Evolutionary conservation across 2,113 vertebrate species (phyloP).

Genomic region (Urocitellus parryii): DNA sequence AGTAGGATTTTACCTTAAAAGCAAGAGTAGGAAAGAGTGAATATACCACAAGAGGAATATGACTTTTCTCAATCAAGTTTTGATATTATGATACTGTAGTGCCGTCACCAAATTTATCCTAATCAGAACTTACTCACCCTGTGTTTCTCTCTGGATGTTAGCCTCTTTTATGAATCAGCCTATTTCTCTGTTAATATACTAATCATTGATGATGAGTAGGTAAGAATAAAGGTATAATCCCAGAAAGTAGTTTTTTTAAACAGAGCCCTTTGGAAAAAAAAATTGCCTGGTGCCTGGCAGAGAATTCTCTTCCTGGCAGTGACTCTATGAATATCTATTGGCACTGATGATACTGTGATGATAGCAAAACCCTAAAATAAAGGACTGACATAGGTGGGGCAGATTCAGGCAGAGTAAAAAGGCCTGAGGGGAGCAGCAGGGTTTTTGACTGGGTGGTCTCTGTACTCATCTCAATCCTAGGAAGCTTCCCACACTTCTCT

Average conservation of each 20-base stretch:
- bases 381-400: background rate
- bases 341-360: background rate
- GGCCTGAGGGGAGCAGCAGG: background rate
- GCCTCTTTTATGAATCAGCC: background rate
- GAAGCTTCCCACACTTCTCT: background rate
- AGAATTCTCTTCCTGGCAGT: background rate
- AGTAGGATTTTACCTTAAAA: conserved; percentile 29
- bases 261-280: conserved; percentile 39
- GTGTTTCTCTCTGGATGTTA: background rate
- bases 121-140: background rate
- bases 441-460: background rate
- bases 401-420: background rate
- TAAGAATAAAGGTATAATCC: background rate
- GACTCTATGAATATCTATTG: background rate
- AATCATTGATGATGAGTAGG: background rate
- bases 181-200: background rate
- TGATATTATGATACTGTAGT: no score
- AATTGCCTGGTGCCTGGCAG: background rate
- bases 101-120: background rate
- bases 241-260: background rate
- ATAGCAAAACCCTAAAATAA: conserved; percentile 64
- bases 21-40: background rate
- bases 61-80: background rate
- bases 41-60: background rate
- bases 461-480: background rate